Evolutionary conservation across 2,888 invertebrate species (phyloP), one percentile per base, ranked within the genome.

Genomic region (Volucella inanis): DNA sequence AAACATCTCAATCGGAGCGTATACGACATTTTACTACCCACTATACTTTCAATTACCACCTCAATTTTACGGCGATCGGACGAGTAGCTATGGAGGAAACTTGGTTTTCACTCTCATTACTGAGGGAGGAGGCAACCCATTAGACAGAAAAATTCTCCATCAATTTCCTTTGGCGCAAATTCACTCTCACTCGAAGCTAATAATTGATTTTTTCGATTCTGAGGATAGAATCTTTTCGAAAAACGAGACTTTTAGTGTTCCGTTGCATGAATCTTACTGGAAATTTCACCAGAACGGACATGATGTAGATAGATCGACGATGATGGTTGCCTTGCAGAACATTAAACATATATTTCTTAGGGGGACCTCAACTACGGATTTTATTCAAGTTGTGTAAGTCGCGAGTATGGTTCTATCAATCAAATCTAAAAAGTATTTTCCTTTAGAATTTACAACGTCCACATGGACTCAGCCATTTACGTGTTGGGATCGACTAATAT

Each of bases 271-370:
- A 91, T 94, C 95, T 0, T 93, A 95, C 72, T 98, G 98, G 98
- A 90, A 90, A 57, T 89, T 89, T 18, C 91, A 91, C 80, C 90
- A 90, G 65, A 93, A 93, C 87, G 90, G 93, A 82, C 91, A 92
- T 79, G 92, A 92, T 62, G 95, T 98, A 0, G 95, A 94, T 52
- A 93, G 97, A 45, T 94, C 95, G 79, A 95, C 96, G 43, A 93
- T 99, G 89, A 98, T 99, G 98, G 94, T 98, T n/a, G 96, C 97
- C 0, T 93, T 99, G 81, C 97, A 98, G 90, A 96, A 97, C 89
- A 93, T 99, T 0, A 95, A 96, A 79, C 94, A 96, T 87, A 94
- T 98, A 83, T 94, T 97, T 55, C 93, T 99, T 52, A 93, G 97
- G 62, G 96, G 95, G 1, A 94, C 95, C 0, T 94, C 94, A 77